These are phyloP conservation scores for Onychomys arenicola DNA, from an alignment of 2,797 vertebrate species.

Conservation along the genomic window DNA sequence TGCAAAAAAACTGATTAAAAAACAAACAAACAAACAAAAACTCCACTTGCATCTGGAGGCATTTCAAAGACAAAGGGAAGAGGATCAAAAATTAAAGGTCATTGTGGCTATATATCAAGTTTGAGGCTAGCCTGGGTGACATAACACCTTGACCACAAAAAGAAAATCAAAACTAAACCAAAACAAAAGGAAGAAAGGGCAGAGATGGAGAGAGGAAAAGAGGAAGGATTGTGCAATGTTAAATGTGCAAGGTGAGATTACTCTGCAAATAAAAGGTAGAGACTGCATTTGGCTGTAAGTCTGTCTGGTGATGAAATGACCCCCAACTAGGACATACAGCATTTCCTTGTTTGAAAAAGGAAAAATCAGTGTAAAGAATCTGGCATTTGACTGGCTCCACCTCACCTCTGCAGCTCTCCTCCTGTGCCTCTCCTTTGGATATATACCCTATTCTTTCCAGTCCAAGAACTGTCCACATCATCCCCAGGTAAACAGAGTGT, in stretches of 20 bases:
- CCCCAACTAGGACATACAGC: not conserved
- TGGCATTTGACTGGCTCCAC: not conserved
- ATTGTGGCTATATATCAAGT: not conserved
- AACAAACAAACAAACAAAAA: too few species aligned
- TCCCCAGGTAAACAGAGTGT: not conserved
- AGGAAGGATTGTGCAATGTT: not conserved
- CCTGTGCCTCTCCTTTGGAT: not conserved
- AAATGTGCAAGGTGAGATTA: not conserved
- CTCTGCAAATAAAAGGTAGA: not conserved
- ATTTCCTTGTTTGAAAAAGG: slow-evolving; percentile 12
- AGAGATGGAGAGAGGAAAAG: not conserved
- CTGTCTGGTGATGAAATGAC: slow-evolving; percentile 47
- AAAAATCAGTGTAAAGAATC: not conserved
- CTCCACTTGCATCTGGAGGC: not conserved
- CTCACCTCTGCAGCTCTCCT: slow-evolving; percentile 12
- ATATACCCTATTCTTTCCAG: not conserved
- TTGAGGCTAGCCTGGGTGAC: not conserved
- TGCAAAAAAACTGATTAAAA: not conserved
- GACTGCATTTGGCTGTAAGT: slow-evolving; percentile 28
- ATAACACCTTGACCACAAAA: not conserved
- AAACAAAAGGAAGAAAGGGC: not conserved
- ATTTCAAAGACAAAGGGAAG: not conserved
- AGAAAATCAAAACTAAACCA: not conserved
- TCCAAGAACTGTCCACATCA: not conserved
- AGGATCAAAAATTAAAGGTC: not conserved